phyloP scores from a whole-genome alignment of 1,140 invertebrate genomes.

The Drosophila parabipectinata region DNA sequence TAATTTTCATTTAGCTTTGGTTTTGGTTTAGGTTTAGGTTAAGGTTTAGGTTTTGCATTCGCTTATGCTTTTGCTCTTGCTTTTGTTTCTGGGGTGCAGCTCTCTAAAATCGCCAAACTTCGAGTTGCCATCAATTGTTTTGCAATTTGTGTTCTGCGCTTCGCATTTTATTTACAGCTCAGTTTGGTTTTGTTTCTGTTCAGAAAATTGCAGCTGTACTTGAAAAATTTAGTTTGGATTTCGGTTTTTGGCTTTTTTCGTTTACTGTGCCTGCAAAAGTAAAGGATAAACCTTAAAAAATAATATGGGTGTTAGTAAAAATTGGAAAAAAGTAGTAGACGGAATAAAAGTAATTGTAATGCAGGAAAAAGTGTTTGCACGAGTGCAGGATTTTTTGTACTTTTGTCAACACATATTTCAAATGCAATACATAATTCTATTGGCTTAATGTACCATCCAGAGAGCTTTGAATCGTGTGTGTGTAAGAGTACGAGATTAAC shows the following conservation, averaged over 20 bases:
- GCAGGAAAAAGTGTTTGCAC: constrained; percentile 47
- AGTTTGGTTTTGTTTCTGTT: constrained; percentile 68
- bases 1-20: constrained; percentile 51
- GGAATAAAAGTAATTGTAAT: constrained; percentile 79
- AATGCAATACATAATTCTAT: constrained; percentile 18
- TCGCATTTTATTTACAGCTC: constrained; percentile 80
- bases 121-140: constrained; percentile 66
- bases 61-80: constrained; percentile 39
- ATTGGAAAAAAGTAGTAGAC: constrained; percentile 83
- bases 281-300: constrained; percentile 84
- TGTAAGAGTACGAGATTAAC: constrained; percentile 37
- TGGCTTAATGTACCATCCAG: constrained; percentile 2
- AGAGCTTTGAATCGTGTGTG: constrained; percentile 5
- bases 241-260: constrained; percentile 43
- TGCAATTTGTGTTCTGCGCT: constrained; percentile 60
- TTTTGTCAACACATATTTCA: constrained; percentile 11
- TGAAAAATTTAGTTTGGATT: constrained; percentile 63
- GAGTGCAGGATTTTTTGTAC: not conserved
- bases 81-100: constrained; percentile 51
- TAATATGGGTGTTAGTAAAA: constrained; percentile 84
- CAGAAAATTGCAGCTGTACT: constrained; percentile 75
- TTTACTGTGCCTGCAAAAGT: constrained; percentile 84
- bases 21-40: constrained; percentile 45
- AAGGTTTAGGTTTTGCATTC: constrained; percentile 35
- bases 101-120: constrained; percentile 65